Evolutionary conservation across 2,113 vertebrate species (phyloP), one percentile per base, ranked within the genome.

Genomic region (Colinus virginianus): DNA sequence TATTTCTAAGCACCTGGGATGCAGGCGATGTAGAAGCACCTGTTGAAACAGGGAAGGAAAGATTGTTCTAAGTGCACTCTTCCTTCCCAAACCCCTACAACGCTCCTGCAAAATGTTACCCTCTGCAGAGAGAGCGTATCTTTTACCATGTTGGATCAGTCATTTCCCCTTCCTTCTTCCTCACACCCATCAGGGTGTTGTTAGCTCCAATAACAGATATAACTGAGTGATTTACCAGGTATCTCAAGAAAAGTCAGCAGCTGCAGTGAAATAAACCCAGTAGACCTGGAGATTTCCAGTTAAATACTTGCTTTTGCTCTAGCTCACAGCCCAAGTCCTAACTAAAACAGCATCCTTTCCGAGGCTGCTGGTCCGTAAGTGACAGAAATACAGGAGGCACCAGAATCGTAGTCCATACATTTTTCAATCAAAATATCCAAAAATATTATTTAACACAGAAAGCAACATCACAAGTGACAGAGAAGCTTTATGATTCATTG

Each of bases 311-410:
- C 3, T 91, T n/a, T 93, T 87, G 61, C 79, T 88, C 6, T 79
- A 78, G 68, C 46, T 92, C 82, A 71, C 72, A 74, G 61, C 49
- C 48, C 30, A 78, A 70, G 42, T 56, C 34, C 80, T 83, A 94
- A 45, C 68, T 85, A 91, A 71, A 25, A 51, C 43, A 75, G 67
- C 36, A 61, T 92, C 82, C 48, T 90, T 92, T 88, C 72, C 76
- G 76, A 56, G 89, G 48, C 56, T 94, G 84, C 81, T 94, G 92
- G 92, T 87, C 92, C 87, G 34, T 74, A 76, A 91, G 72, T 76
- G 77, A 91, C 77, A 94, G 66, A 91, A 90, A 78, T 66, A 89
- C 6, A 82, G 69, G 59, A 91, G 58, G 61, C 51, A 93, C 40
- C 61, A 91, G 90, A 82, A 89, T 4, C 15, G 14, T 7, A 81